Evolutionary conservation across 1,140 invertebrate genomes (phyloP).

Genomic region (Macrotrachela quadricornifera): DNA sequence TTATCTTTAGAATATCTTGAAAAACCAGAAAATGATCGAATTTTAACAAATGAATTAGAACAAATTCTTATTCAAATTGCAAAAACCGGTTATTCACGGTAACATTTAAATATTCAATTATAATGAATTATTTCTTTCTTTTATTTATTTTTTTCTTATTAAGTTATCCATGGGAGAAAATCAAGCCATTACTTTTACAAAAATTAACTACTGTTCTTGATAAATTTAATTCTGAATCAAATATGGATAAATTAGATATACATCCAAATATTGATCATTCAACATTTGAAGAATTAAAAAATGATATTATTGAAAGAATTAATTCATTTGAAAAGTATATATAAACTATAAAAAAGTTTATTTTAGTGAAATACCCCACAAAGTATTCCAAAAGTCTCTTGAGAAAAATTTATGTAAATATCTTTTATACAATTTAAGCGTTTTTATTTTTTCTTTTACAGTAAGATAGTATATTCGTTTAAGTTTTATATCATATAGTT

Average conservation of each 20-base stretch:
- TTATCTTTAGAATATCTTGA: too few species aligned
- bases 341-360: not conserved
- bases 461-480: too few species aligned
- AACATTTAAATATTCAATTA: conserved; percentile 13
- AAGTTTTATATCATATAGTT: too few species aligned
- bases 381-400: too few species aligned
- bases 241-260: conserved; percentile 47
- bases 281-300: conserved; percentile 67
- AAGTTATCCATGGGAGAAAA: conserved; percentile 59
- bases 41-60: conserved; percentile 49
- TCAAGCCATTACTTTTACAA: conserved; percentile 61
- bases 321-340: conserved; percentile 40
- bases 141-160: conserved; percentile 9
- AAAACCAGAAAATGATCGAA: too few species aligned
- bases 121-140: conserved; percentile 6
- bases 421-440: too few species aligned
- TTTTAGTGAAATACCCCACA: too few species aligned
- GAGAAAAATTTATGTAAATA: too few species aligned
- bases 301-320: conserved; percentile 53
- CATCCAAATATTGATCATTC: conserved; percentile 73
- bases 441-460: too few species aligned
- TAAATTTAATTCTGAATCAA: conserved; percentile 57
- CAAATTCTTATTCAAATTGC: conserved; percentile 72
- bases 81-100: conserved; percentile 69
- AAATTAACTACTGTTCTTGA: conserved; percentile 63